Percentiles rank a stretch among this genome's conserved stretches.
phyloP scores from a whole-genome alignment of 2,888 invertebrate species.

The Drosophila aldrichi region DNA sequence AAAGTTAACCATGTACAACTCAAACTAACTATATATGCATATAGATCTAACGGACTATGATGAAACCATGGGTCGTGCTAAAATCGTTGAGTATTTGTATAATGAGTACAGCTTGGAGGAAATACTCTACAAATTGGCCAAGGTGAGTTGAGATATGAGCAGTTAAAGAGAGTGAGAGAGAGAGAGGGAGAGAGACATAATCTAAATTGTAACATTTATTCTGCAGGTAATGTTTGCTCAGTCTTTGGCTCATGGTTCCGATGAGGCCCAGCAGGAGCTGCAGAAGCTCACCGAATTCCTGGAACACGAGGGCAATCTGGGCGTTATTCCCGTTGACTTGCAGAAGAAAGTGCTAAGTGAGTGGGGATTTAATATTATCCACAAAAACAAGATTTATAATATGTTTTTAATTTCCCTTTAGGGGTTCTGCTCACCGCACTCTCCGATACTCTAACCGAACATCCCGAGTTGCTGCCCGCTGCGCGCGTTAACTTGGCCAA shows the following conservation, averaged over 20 bases:
- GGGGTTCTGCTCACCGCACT: slow-evolving; percentile 91
- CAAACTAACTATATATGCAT: background rate
- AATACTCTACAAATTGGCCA: slow-evolving; percentile 92
- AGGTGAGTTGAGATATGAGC: slow-evolving; percentile 85
- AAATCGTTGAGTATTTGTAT: slow-evolving; percentile 90
- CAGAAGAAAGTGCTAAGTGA: slow-evolving; percentile 92
- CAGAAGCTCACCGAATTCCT: slow-evolving; percentile 91
- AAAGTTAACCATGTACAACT: too few relatives aligned
- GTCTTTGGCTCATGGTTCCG: slow-evolving; percentile 89
- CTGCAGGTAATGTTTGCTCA: slow-evolving; percentile 91
- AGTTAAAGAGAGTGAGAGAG: background rate
- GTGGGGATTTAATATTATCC: slow-evolving; percentile 65
- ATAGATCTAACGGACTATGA: slow-evolving; percentile 87
- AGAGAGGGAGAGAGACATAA: background rate
- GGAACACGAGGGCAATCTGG: slow-evolving; percentile 90
- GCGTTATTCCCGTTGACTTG: slow-evolving; percentile 90
- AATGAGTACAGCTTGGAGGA: slow-evolving; percentile 91
- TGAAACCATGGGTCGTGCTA: slow-evolving; percentile 89
- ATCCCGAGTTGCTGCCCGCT: slow-evolving; percentile 88
- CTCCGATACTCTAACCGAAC: slow-evolving; percentile 90
- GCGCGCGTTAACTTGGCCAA: slow-evolving; percentile 86
- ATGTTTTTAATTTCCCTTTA: slow-evolving; percentile 71
- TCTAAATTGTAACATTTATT: background rate
- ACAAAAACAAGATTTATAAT: background rate
- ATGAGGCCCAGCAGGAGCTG: slow-evolving; percentile 89